Conservation (phyloP, 2,888 invertebrate genomes). For the Cephalotes varians region DNA sequence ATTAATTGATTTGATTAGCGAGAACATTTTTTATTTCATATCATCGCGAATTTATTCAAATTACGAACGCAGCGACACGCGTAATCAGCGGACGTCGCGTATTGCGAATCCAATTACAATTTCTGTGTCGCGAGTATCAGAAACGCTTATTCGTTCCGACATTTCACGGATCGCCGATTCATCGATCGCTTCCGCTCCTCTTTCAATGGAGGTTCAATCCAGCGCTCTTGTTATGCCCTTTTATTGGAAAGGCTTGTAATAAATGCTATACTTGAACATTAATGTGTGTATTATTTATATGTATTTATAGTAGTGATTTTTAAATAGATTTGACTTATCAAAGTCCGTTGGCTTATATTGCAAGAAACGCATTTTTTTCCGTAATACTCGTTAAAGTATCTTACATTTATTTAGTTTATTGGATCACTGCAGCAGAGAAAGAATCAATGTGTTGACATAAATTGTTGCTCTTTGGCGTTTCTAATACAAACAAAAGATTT, state of each 20-base stretch:
- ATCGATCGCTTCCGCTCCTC: slow-evolving; percentile 49
- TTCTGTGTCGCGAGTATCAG: slow-evolving; percentile 45
- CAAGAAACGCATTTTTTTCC: slow-evolving; percentile 5
- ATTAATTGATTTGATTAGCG: background rate
- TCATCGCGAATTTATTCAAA: background rate
- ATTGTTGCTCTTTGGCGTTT: background rate
- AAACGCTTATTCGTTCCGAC: slow-evolving; percentile 28
- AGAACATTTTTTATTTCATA: background rate
- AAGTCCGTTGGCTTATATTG: background rate
- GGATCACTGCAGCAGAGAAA: background rate
- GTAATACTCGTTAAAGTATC: background rate
- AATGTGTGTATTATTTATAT: slow-evolving; percentile 15
- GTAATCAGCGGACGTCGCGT: slow-evolving; percentile 19
- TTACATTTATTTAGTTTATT: slow-evolving; percentile 8
- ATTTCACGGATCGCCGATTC: slow-evolving; percentile 48
- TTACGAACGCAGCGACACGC: background rate
- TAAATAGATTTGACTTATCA: background rate
- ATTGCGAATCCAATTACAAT: slow-evolving; percentile 57
- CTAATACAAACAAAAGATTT: background rate
- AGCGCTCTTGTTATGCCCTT: slow-evolving; percentile 16
- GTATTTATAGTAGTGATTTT: background rate
- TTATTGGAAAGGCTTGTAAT: slow-evolving; percentile 11
- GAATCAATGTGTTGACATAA: background rate
- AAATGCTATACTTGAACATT: background rate
- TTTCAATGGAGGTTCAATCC: background rate